Base-by-base conservation (phyloP, 2,113 vertebrate genomes). In the Festucalex cinctus region DNA sequence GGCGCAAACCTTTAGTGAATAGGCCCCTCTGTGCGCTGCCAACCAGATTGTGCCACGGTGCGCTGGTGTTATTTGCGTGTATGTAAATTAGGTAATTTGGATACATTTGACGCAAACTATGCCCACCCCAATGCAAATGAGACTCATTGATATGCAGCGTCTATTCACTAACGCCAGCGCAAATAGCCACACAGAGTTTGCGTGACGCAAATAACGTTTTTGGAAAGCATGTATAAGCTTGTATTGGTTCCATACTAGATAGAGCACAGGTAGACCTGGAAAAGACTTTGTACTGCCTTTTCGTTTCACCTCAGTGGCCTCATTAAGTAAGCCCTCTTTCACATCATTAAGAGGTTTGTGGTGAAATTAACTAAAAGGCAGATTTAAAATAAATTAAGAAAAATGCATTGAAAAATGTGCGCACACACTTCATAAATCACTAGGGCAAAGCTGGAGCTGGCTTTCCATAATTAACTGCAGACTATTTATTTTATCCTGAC, bases 371-470 rank as follows among this genome's bases (percentile, higher is more conserved):
- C 97, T 97, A 94, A 97, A 95, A 95, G 94, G 93, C 95, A 94
- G 94, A 96, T 97, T 97, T 95, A 96, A 98, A 97, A 96, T 94
- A 95, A 96, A 98, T 97, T 96, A 97, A 95, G 95, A 98, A 95
- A 95, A 98, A 98, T 98, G 95, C 92, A 63, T 94, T 92, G 94
- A 93, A 93, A 92, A 93, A 94, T 91, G 92, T 91, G 86, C 88
- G 89, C 91, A 90, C 86, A 81, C 81, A 92, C 94, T 95, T 95
- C 95, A 94, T 98, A 97, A 97, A 98, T 98, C 96, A 98, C 80
- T 91, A 39, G 91, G 91, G 93, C 89, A 92, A 92, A 94, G 94
- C 93, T 91, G 90, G 93, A 94, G 92, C 91, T 74, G 92, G 91
- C 93, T 92, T 91, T 87, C 93, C 93, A 83, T 91, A 98, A 98